These are phyloP conservation scores for Ophthalmolycus amberensis DNA, from an alignment of 2,113 vertebrate genomes.

Conservation along the genomic window DNA sequence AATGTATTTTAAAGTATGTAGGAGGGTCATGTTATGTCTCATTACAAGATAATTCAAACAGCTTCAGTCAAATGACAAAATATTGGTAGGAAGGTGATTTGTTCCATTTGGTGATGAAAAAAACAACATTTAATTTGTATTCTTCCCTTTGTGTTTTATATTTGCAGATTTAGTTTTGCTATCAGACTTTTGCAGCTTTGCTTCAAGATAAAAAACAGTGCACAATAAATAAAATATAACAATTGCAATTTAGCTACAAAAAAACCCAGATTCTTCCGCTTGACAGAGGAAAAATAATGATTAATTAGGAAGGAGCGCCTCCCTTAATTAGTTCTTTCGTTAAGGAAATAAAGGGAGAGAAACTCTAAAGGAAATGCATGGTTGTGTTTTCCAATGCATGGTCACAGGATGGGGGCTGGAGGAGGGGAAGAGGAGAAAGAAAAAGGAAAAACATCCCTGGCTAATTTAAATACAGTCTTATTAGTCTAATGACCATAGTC, in stretches of 20 bases:
- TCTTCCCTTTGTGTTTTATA: background rate
- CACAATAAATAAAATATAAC: conserved; percentile 33
- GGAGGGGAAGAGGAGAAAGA: conserved; percentile 46
- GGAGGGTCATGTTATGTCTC: background rate
- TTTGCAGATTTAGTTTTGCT: background rate
- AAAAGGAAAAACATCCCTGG: conserved; percentile 70
- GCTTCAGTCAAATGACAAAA: background rate
- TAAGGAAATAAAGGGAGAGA: conserved; percentile 64
- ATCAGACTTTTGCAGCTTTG: too few species aligned
- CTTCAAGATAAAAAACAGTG: background rate
- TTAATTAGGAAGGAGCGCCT: conserved; percentile 76
- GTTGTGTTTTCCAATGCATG: conserved; percentile 67
- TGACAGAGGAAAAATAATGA: conserved; percentile 82
- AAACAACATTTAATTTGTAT: background rate
- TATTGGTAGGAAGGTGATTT: background rate
- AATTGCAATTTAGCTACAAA: conserved; percentile 29
- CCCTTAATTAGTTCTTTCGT: conserved; percentile 77
- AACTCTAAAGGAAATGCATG: conserved; percentile 63
- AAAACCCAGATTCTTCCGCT: conserved; percentile 72
- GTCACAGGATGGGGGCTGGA: conserved; percentile 52
- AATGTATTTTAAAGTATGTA: background rate
- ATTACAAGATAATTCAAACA: background rate
- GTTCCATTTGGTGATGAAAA: background rate
- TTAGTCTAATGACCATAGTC: conserved; percentile 97
- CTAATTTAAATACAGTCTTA: conserved; percentile 96